Evolutionary conservation across 2,888 invertebrate species (phyloP), one percentile per base, ranked within the genome.

Genomic region (Cataglyphis rosenhaueri): DNA sequence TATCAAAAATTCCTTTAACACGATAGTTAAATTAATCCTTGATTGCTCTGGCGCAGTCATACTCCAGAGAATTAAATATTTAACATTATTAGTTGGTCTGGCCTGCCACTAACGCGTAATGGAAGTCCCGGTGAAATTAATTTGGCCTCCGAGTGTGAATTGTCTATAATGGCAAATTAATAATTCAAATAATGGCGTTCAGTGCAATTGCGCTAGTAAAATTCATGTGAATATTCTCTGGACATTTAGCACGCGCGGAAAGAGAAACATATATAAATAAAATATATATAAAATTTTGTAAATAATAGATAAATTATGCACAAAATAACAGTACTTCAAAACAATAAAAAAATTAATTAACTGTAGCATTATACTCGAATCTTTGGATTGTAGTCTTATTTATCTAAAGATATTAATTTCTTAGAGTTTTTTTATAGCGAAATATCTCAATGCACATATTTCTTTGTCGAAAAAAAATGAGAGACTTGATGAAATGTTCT

Each of bases 121-220:
- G 78, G 78, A 66, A 79, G 70, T 79, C 78, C 78, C 78, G 32
- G 78, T 44, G 70, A 79, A 79, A 79, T 79, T 79, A 79, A 79
- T 79, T 70, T 70, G 70, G 59, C 59, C 35, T 55, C 70, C 78
- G 68, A 68, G 78, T 78, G 78, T 59, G 78, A 79, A 70, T 79
- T 44, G 59, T 70, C 70, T 70, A 70, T 79, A 79, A 79, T 44
- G 59, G 21, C 12, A 35, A 59, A 79, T 79, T 79, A 79, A 79
- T 79, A 59, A 79, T 79, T 79, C 59, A 79, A 35, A 59, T 25
- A 70, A 35, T 25, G 32, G 29, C 57, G 35, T 79, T 79, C 59
- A 8, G 70, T 44, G 44, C 25, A 44, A 79, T 32, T 35, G 70
- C 32, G 68, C 35, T 70, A 59, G 70, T 79, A 35, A 79, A 79